Conservation (phyloP, 2,888 invertebrate species). For the Platynereis dumerilii region DNA sequence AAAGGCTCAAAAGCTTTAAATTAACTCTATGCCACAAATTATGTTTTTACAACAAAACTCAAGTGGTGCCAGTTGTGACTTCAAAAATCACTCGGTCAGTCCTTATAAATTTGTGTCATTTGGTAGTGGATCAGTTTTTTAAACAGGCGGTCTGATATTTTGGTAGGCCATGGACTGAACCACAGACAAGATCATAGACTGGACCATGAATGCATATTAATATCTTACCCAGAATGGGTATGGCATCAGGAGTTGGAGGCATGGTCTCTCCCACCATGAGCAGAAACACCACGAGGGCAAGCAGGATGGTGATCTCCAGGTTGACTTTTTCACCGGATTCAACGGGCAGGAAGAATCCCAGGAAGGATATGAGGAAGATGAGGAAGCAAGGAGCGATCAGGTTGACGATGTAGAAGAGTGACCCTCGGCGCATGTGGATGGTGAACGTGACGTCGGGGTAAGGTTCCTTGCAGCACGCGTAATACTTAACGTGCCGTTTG, state of each 20-base stretch:
- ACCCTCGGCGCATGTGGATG: constrained; percentile 44
- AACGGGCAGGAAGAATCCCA: constrained; percentile 47
- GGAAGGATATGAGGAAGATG: constrained; percentile 45
- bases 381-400: constrained; percentile 46
- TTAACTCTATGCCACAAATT: no score
- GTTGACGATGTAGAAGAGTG: constrained; percentile 47
- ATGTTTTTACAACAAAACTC: no score
- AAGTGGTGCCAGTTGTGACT: no score
- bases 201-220: no score
- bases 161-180: no score
- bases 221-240: constrained; percentile 43
- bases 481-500: constrained; percentile 37
- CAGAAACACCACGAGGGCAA: constrained; percentile 44
- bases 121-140: no score
- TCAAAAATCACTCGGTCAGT: no score
- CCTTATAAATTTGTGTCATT: no score
- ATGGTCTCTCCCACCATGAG: constrained; percentile 45
- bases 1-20: no score
- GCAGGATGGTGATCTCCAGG: constrained; percentile 44
- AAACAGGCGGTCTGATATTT: no score
- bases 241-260: constrained; percentile 47
- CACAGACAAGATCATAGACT: no score
- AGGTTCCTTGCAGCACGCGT: constrained; percentile 45
- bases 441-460: constrained; percentile 49
- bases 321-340: constrained; percentile 47